Evolutionary conservation across 2,113 vertebrate genomes (phyloP), one percentile per base, ranked within the genome.

Genomic region (Spilogale gracilis): DNA sequence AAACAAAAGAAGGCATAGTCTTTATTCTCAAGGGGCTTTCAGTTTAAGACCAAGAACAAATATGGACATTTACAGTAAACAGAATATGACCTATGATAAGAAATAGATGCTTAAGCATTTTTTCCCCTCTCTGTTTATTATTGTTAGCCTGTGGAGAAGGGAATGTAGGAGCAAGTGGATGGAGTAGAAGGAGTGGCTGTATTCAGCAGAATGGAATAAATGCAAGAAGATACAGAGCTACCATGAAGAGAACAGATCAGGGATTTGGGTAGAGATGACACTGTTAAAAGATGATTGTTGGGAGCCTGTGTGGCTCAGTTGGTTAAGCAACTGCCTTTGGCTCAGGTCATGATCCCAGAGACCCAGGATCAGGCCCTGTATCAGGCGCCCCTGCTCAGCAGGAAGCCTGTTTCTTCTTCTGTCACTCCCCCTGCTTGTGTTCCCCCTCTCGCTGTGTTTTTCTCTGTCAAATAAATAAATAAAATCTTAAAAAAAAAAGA

Each of bases 1-100:
- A 87, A 95, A 83, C 20, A 80, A 91, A 69, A 91, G 52, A 92
- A n/a, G n/a, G 8, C 27, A 79, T 45, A 38, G 2, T 69, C 21
- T 94, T 96, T 91, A 52, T n/a, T 88, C 52, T 90, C 38, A 85
- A 82, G 38, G n/a, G 65, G 27, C 11, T 94, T 82, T 86, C 38
- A 82, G 45, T 54, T 92, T 80, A 65, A 95, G n/a, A 84, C 27
- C 69, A 63, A 81, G 50, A 92, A 61, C 84, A 93, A 89, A 8
- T n/a, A 91, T 52, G 27, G 21, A 25, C 2, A 21, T 79, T 96
- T 90, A 69, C 2, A 63, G 65, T 54, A 82, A 91, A 89, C 48
- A 88, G 73, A 67, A 85, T 56, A 84, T 9, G 2, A 73, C 30
- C 63, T 80, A 18, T 87, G 84, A 27, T 48, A 85, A 43, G 23